Base-by-base conservation (phyloP, 2,797 vertebrate species). In the Lindbergichthys nudifrons region DNA sequence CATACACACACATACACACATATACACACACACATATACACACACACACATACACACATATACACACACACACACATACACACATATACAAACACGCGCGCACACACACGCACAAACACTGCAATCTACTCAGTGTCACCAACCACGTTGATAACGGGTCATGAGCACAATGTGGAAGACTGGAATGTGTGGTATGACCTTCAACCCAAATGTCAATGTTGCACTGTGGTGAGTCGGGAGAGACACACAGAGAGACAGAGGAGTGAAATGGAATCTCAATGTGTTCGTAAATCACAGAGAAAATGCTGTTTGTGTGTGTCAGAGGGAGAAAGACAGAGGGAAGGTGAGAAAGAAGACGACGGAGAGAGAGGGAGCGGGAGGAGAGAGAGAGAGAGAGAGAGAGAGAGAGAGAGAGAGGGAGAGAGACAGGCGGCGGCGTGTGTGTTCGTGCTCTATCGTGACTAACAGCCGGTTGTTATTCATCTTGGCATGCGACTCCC, bases 401-500 rank as follows among this genome's bases (percentile, higher is more conserved):
- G n/a, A n/a, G n/a, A n/a, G 64, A 19, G 71, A n/a, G 75, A 50
- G 47, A 48, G 73, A 19, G 78, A 18, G 62, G 70, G 75, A 64
- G 76, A 63, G 59, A 86, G 77, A 79, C n/a, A n/a, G n/a, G n/a
- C n/a, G n/a, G 86, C 83, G 23, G 89, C 85, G 85, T 87, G 91
- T 87, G 83, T 87, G 89, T 92, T 91, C 80, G 81, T 88, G 90
- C 86, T 85, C 89, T 91, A 90, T 92, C 92, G 91, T 93, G 92
- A 92, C 90, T 93, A 92, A 93, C 91, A 92, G 89, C 90, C 90
- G 89, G 91, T 93, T 92, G 92, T 92, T 93, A 93, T 92, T 94
- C 87, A 92, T 93, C 92, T 92, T 93, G 92, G 90, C 93, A 92
- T 93, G 90, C 81, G 88, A 91, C 88, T 93, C 92, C 89, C 90